These are phyloP conservation scores for Hermaeophaga mercurialis DNA, from an alignment of 2,888 invertebrate genomes.

Conservation along the genomic window DNA sequence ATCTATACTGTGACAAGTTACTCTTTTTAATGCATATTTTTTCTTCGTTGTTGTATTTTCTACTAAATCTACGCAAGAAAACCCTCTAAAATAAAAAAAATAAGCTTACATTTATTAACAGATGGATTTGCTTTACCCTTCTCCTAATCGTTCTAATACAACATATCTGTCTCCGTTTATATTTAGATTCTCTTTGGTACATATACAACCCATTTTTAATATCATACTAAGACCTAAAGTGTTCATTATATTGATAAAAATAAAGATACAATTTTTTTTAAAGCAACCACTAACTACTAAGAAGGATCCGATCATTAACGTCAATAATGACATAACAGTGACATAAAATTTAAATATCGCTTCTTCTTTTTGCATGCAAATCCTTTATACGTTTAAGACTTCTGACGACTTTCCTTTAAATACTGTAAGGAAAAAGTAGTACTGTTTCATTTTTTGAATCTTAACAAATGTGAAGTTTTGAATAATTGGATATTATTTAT, in stretches of 20 bases:
- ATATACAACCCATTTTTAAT: constrained; percentile 76
- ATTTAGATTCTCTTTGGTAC: constrained; percentile 71
- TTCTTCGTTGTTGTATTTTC: constrained; percentile 70
- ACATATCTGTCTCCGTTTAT: constrained; percentile 74
- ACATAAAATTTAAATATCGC: too few species aligned
- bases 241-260: constrained; percentile 61
- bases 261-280: too few species aligned
- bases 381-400: too few species aligned
- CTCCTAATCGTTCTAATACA: constrained; percentile 73
- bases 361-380: too few species aligned
- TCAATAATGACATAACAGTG: too few species aligned
- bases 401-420: too few species aligned
- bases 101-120: constrained; percentile 18
- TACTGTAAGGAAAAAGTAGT: too few species aligned
- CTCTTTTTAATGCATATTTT: constrained; percentile 77
- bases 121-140: constrained; percentile 65
- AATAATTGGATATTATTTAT: too few species aligned
- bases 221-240: constrained; percentile 71
- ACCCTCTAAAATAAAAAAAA: constrained; percentile 66
- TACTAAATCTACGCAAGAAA: constrained; percentile 78
- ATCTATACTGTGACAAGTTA: constrained; percentile 77
- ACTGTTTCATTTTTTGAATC: too few species aligned
- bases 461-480: too few species aligned
- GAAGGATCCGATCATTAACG: too few species aligned
- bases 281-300: too few species aligned